A percentile compares a stretch with the other conserved stretches of the same genome.
Conservation (phyloP, 2,888 invertebrate genomes). For the Callosobruchus maculatus region DNA sequence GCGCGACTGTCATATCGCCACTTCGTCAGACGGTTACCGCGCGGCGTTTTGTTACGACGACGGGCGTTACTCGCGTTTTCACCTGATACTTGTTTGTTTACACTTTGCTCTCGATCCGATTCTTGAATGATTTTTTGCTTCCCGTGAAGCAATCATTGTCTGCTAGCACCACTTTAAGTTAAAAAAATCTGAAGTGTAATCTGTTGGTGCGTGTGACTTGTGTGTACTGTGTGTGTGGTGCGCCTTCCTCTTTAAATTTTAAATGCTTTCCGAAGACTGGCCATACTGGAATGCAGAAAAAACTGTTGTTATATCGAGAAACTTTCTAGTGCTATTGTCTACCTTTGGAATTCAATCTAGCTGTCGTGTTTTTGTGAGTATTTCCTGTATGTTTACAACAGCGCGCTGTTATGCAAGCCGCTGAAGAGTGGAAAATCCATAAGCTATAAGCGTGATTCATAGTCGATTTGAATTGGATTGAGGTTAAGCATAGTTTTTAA, state of each 20-base stretch:
- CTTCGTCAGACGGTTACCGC: background rate
- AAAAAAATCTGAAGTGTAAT: background rate
- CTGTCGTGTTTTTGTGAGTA: background rate
- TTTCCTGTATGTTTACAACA: background rate
- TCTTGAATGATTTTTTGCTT: background rate
- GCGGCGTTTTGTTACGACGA: background rate
- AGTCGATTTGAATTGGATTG: background rate
- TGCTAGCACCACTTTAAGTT: background rate
- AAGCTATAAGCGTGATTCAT: background rate
- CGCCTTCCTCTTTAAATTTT: background rate
- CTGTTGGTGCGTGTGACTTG: background rate
- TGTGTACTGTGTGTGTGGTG: background rate
- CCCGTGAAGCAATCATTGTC: background rate
- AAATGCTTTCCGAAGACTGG: background rate
- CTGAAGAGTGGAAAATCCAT: background rate
- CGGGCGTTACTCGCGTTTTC: background rate
- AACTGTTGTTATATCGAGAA: background rate
- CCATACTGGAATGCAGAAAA: background rate
- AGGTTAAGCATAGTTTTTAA: background rate
- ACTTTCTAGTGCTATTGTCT: background rate
- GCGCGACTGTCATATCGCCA: too few relatives aligned
- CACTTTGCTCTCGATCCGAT: background rate
- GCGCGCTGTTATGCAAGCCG: background rate
- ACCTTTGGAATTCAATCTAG: background rate
- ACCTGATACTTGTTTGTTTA: background rate